These are phyloP conservation scores for Pachydiplax longipennis DNA, from an alignment of 2,888 invertebrate genomes.

Conservation along the genomic window DNA sequence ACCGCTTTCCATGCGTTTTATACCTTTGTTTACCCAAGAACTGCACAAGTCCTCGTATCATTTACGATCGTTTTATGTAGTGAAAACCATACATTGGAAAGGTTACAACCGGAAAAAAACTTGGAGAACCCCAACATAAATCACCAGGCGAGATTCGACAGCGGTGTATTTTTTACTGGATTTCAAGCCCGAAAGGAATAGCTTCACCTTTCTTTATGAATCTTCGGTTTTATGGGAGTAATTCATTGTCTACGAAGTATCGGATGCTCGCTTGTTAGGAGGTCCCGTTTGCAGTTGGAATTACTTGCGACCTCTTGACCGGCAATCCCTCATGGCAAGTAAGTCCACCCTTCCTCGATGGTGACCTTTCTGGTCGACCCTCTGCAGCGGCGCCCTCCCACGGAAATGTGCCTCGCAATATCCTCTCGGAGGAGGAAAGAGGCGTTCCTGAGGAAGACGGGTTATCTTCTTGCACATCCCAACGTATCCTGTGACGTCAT, in stretches of 20 bases:
- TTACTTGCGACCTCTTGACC: conserved; percentile 42
- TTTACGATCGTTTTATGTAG: neutral
- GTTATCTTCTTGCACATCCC: neutral
- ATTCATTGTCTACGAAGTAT: neutral
- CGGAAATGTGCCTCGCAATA: neutral
- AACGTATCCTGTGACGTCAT: neutral
- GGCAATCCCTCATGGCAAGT: conserved; percentile 12
- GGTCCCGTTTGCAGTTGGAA: neutral
- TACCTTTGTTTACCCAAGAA: too few species aligned
- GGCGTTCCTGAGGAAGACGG: neutral
- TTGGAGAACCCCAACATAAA: neutral
- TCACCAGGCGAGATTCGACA: neutral
- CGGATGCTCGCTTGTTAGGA: neutral
- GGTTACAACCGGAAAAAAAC: neutral
- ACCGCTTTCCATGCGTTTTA: too few species aligned
- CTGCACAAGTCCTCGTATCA: too few species aligned
- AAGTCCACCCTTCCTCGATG: neutral
- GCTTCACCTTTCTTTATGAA: neutral
- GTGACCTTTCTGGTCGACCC: conserved; percentile 16
- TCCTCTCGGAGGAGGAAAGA: neutral
- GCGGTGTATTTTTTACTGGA: neutral
- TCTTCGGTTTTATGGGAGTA: neutral
- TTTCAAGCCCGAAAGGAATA: neutral
- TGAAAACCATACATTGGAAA: neutral
- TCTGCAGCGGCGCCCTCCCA: neutral